Evolutionary conservation across 2,888 invertebrate genomes (phyloP).

Genomic region (Meteorus cinctellus): DNA sequence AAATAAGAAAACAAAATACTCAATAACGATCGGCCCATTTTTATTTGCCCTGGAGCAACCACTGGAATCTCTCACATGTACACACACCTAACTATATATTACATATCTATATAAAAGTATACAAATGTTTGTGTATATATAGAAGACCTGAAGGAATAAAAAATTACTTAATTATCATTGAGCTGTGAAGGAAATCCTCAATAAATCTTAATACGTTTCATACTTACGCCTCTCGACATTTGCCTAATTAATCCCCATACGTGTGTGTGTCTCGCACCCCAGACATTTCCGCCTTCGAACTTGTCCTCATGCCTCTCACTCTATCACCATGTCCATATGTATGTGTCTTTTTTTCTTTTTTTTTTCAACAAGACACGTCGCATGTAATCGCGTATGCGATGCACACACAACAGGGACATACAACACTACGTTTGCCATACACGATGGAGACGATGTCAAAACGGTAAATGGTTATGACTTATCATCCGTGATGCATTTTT

Average conservation of each 20-base stretch:
- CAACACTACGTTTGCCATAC: constrained; percentile 46
- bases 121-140: not conserved
- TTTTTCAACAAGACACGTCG: constrained; percentile 27
- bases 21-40: constrained; percentile 29
- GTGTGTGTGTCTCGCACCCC: constrained; percentile 29
- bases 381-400: constrained; percentile 59
- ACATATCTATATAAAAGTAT: not conserved
- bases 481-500: constrained; percentile 63
- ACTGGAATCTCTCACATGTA: not conserved
- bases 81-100: not conserved
- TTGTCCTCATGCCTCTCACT: constrained; percentile 31
- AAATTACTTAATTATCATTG: constrained; percentile 27
- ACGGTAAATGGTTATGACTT: constrained; percentile 69
- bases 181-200: constrained; percentile 24
- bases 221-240: constrained; percentile 30
- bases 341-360: constrained; percentile 12
- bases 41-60: constrained; percentile 9
- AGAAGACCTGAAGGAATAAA: constrained; percentile 11
- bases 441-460: constrained; percentile 65
- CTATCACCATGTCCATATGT: constrained; percentile 16
- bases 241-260: constrained; percentile 48
- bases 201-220: constrained; percentile 29
- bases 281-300: constrained; percentile 45
- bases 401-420: constrained; percentile 53
- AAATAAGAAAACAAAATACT: constrained; percentile 7